These are phyloP conservation scores for Neoscelio sp. DNA, from an alignment of 2,888 invertebrate genomes.

Conservation along the genomic window DNA sequence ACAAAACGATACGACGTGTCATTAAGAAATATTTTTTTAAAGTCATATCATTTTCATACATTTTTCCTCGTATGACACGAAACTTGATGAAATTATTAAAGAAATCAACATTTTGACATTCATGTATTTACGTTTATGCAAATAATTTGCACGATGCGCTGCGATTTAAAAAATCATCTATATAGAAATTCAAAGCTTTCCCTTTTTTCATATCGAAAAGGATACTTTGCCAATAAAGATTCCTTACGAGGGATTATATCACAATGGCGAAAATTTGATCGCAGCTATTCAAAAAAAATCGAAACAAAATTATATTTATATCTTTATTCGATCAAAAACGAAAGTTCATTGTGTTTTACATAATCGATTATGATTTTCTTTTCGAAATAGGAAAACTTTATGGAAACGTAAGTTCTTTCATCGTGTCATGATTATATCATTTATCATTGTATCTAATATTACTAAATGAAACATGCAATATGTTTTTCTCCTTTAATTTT, in stretches of 20 bases:
- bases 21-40: too few species aligned
- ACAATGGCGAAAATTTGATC: conserved; percentile 12
- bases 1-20: too few species aligned
- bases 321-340: neutral
- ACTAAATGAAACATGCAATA: too few species aligned
- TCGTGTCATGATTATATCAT: conserved; percentile 8
- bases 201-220: conserved; percentile 11
- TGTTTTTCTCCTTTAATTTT: too few species aligned
- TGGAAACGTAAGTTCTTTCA: conserved; percentile 1
- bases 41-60: too few species aligned
- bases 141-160: conserved; percentile 2
- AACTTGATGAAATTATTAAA: too few species aligned
- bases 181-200: conserved; percentile 1
- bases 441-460: too few species aligned
- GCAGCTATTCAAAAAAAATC: neutral
- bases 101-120: neutral
- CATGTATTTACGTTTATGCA: conserved; percentile 5
- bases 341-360: conserved; percentile 13
- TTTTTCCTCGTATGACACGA: too few species aligned
- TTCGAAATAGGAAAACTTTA: neutral
- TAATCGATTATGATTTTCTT: conserved; percentile 14
- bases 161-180: conserved; percentile 26
- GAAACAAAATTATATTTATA: conserved; percentile 1
- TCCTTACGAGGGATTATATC: neutral
- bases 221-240: conserved; percentile 7